Conservation (phyloP, 92 coral and sea anemone genomes). For the Parazoanthus darwini region DNA sequence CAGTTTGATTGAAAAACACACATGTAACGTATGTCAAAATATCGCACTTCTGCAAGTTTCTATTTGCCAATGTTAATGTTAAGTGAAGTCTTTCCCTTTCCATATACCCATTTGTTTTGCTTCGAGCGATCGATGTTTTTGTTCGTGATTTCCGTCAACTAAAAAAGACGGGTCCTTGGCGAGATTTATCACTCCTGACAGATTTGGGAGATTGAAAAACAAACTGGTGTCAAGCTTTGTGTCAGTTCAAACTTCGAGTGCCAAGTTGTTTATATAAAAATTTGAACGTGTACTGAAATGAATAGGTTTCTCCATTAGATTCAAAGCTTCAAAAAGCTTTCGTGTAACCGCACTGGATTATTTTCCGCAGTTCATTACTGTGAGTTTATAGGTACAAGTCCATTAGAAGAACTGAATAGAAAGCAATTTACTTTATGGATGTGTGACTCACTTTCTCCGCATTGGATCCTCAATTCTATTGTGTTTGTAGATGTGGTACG, state of each 20-base stretch:
- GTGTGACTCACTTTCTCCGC: constrained; percentile 27
- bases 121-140: constrained; percentile 17
- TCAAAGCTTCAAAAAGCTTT: constrained; percentile 11
- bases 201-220: constrained; percentile 30
- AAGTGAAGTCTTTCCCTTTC: constrained; percentile 16
- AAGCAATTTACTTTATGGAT: constrained; percentile 40
- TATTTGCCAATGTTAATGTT: constrained; percentile 63
- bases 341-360: constrained; percentile 35
- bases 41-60: constrained; percentile 56
- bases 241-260: constrained; percentile 39
- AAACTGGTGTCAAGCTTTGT: constrained; percentile 21
- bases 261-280: constrained; percentile 44
- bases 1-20: constrained; percentile 76
- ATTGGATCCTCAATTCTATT: constrained; percentile 26
- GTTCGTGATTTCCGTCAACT: constrained; percentile 32
- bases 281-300: constrained; percentile 28
- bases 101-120: constrained; percentile 22
- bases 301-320: constrained; percentile 24
- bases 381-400: constrained; percentile 12
- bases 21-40: constrained; percentile 75
- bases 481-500: constrained; percentile 46
- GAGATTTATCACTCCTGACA: constrained; percentile 20
- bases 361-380: constrained; percentile 7
- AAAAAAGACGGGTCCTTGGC: constrained; percentile 32
- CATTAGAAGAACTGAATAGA: constrained; percentile 41